A percentile compares a stretch with the other conserved stretches of the same genome.
phyloP scores from a whole-genome alignment of 2,888 invertebrate genomes.

The Chrysina gloriosa region DNA sequence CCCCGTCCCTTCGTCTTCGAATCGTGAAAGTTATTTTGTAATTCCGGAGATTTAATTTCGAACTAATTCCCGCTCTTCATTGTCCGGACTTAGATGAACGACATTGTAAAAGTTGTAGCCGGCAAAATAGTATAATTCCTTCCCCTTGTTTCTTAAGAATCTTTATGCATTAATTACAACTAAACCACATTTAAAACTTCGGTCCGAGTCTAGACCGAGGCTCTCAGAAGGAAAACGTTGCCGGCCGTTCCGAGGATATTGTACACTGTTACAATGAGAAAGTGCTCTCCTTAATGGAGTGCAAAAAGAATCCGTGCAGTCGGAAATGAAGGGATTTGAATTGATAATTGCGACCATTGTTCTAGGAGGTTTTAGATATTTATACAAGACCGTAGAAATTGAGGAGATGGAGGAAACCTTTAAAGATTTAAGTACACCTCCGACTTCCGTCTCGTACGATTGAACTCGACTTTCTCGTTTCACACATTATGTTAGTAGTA shows the following conservation, averaged over 20 bases:
- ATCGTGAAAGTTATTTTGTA: slow-evolving; percentile 25
- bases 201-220: neutral
- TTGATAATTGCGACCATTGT: neutral
- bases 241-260: neutral
- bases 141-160: neutral
- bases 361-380: neutral
- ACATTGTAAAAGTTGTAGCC: slow-evolving; percentile 6
- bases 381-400: too few species aligned
- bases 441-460: too few species aligned
- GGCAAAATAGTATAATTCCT: neutral
- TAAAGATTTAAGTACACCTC: neutral
- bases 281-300: neutral
- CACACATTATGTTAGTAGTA: too few species aligned
- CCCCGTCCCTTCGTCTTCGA: too few species aligned
- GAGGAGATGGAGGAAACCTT: too few species aligned
- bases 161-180: slow-evolving; percentile 17
- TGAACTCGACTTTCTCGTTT: too few species aligned
- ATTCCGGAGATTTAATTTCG: slow-evolving; percentile 30
- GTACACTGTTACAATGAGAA: neutral
- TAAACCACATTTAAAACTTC: slow-evolving; percentile 2
- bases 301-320: neutral
- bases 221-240: neutral
- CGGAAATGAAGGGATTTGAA: neutral
- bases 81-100: slow-evolving; percentile 1
- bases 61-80: slow-evolving; percentile 4